These are phyloP conservation scores for Hofmannophila pseudospretella DNA, from an alignment of 2,888 invertebrate species.

Conservation along the genomic window DNA sequence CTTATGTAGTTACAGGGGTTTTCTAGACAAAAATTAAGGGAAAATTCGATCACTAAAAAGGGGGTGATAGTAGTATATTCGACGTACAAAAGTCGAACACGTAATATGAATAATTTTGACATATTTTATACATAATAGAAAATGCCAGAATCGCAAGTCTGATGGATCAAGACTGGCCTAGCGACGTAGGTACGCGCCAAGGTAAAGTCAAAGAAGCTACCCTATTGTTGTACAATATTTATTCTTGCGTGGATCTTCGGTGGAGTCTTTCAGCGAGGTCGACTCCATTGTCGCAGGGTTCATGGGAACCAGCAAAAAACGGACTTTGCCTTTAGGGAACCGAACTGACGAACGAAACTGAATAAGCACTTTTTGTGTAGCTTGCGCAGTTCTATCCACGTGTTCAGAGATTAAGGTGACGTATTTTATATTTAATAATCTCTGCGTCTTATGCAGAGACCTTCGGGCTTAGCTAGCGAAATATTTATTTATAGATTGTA, in stretches of 20 bases:
- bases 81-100: no score
- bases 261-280: conserved; percentile 68
- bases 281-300: conserved; percentile 68
- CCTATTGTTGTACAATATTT: conserved; percentile 74
- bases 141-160: no score
- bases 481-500: conserved; percentile 1
- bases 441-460: conserved; percentile 41
- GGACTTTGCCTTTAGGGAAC: conserved; percentile 59
- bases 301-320: conserved; percentile 76
- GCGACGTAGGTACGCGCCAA: conserved; percentile 26
- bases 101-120: no score
- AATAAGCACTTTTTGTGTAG: conserved; percentile 70
- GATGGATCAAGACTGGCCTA: conserved; percentile 40
- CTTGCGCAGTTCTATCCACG: conserved; percentile 49
- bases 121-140: no score
- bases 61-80: no score
- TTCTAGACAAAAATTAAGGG: no score
- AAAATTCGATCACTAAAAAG: no score
- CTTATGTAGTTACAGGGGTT: no score
- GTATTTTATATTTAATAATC: conserved; percentile 54
- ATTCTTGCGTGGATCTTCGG: conserved; percentile 72
- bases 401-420: conserved; percentile 59
- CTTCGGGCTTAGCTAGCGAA: conserved; percentile 13
- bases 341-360: conserved; percentile 57
- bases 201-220: conserved; percentile 72